Evolutionary conservation across 1,140 invertebrate species (phyloP).

Genomic region (Drosophila athabasca): DNA sequence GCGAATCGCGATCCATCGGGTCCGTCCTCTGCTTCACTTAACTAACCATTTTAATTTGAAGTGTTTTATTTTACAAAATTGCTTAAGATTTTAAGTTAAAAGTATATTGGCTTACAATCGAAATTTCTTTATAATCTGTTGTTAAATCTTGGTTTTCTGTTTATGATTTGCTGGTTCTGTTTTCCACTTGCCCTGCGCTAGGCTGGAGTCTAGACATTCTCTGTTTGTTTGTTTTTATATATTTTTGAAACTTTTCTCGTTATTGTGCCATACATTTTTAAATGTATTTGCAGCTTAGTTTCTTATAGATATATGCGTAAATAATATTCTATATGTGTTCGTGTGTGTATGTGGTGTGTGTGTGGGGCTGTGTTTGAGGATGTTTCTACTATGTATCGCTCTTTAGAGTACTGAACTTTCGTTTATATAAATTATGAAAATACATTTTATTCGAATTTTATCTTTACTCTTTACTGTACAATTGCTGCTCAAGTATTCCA

Average conservation of each 20-base stretch:
- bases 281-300: conserved; percentile 70
- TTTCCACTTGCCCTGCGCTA: conserved; percentile 38
- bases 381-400: conserved; percentile 20
- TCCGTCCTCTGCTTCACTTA: conserved; percentile 48
- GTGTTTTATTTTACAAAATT: conserved; percentile 81
- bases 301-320: conserved; percentile 68
- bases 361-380: conserved; percentile 17
- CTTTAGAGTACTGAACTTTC: conserved; percentile 56
- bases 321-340: conserved; percentile 61
- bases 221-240: conserved; percentile 8
- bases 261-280: conserved; percentile 59
- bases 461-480: conserved; percentile 73
- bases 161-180: conserved; percentile 24
- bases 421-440: conserved; percentile 77
- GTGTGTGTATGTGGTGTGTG: conserved; percentile 22
- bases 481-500: conserved; percentile 25
- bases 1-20: conserved; percentile 29
- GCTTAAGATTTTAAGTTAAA: conserved; percentile 75
- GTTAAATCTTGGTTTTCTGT: conserved; percentile 51
- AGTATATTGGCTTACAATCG: conserved; percentile 78
- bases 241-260: conserved; percentile 30
- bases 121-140: conserved; percentile 71
- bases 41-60: conserved; percentile 68
- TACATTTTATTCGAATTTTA: conserved; percentile 78
- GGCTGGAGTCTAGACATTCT: conserved; percentile 50